Evolutionary conservation across 2,113 vertebrate genomes (phyloP).

Genomic region (Gracilinanus agilis): DNA sequence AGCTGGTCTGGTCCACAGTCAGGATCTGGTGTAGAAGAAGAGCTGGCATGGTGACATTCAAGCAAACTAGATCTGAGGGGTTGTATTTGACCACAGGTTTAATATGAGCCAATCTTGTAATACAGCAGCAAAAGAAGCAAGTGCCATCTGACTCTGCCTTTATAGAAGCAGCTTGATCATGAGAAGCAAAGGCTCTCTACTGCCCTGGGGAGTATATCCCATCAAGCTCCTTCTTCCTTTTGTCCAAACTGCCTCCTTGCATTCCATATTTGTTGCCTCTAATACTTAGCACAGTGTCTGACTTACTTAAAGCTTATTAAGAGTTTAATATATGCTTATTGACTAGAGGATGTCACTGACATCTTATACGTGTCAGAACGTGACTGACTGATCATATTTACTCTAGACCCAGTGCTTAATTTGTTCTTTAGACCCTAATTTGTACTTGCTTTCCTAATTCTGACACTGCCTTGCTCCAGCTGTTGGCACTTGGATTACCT

Average conservation of each 20-base stretch:
- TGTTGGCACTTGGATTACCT: background rate
- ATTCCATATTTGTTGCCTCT: background rate
- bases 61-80: background rate
- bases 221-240: background rate
- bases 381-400: background rate
- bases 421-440: background rate
- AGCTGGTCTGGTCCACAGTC: background rate
- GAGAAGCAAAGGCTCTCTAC: background rate
- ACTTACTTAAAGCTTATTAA: background rate
- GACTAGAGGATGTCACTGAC: background rate
- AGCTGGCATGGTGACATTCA: background rate
- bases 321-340: background rate
- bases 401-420: background rate
- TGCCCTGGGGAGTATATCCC: background rate
- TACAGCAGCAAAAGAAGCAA: background rate
- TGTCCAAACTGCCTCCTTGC: background rate
- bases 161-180: background rate
- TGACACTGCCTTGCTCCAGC: background rate
- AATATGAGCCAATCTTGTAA: background rate
- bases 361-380: background rate
- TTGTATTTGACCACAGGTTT: background rate
- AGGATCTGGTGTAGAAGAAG: background rate
- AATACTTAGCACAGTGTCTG: background rate
- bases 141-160: background rate
- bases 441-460: background rate